Conservation (phyloP, 2,888 invertebrate species). For the Erebia palarica region DNA sequence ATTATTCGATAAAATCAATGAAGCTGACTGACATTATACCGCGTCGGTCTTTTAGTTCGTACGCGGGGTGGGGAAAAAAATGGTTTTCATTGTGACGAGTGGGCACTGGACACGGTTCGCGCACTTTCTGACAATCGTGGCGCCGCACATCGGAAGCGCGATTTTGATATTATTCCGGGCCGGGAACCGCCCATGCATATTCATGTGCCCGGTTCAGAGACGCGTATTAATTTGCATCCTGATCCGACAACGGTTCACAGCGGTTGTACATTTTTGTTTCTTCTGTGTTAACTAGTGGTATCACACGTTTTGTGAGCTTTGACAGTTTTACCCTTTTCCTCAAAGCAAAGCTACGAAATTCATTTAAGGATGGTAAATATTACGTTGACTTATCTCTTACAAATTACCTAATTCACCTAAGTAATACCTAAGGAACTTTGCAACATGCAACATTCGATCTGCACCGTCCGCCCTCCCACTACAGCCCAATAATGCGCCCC, state of each 20-base stretch:
- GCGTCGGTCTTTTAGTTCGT: not conserved
- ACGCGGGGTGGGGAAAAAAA: slow-evolving; percentile 18
- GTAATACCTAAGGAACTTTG: too few species aligned
- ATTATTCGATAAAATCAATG: slow-evolving; percentile 12
- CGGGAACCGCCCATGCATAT: slow-evolving; percentile 72
- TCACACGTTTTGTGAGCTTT: slow-evolving; percentile 30
- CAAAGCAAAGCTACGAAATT: not conserved
- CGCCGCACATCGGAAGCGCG: slow-evolving; percentile 44
- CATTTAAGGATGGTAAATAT: too few species aligned
- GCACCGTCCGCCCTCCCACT: not conserved
- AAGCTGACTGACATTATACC: not conserved
- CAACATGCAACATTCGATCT: not conserved
- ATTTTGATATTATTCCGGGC: slow-evolving; percentile 35
- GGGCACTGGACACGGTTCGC: slow-evolving; percentile 30
- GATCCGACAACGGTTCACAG: slow-evolving; percentile 62
- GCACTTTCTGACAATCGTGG: slow-evolving; percentile 31
- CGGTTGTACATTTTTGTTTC: slow-evolving; percentile 72
- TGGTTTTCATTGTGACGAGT: slow-evolving; percentile 31
- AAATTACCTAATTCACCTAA: too few species aligned
- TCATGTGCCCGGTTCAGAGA: slow-evolving; percentile 72
- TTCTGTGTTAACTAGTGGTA: slow-evolving; percentile 54
- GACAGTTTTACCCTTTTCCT: not conserved
- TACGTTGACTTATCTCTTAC: too few species aligned
- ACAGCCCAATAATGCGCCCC: too few species aligned
- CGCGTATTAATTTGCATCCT: slow-evolving; percentile 81